Evolutionary conservation across 2,888 invertebrate species (phyloP), one percentile per base, ranked within the genome.

Genomic region (Perizoma flavofasciatum): DNA sequence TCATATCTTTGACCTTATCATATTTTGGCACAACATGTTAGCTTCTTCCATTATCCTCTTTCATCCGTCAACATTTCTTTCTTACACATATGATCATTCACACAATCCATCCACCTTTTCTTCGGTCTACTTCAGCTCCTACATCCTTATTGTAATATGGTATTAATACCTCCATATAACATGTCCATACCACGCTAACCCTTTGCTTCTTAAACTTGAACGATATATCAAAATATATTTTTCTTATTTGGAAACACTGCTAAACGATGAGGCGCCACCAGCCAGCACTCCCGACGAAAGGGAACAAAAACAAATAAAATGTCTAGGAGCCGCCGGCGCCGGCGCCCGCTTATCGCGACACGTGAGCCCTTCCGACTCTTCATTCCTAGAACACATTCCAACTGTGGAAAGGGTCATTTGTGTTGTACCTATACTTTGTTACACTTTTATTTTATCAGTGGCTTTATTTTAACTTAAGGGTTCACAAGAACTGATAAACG

Each of bases 281-380:
- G 70, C 57, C 68, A 60, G 66, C 66, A 68, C 66, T 55, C 61
- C 49, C 49, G 60, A 65, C 62, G 59, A 41, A 54, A 65, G 63
- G 73, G 74, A 73, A 71, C 71, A 79, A 81, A 82, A 82, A 76
- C 75, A 78, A 69, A 69, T 61, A 65, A 69, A 65, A 63, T 67
- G 57, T 63, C 51, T 60, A 55, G 77, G 71, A 73, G 75, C 71
- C 68, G 76, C 78, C 79, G 89, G 89, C 90, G 89, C 88, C 89
- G 72, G 64, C 90, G 89, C 88, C 89, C 72, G 64, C 76, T 87
- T 89, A 88, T 89, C 88, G 71, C 41, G 77, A 78, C 86, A 86
- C 86, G 85, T 88, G 87, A 81, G 72, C 72, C 72, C 71, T 76
- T 74, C 76, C 75, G 77, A 74, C 79, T 78, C 78, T 78, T 75